Conservation (phyloP, 1,140 invertebrate species). For the Ceratitis capitata region DNA sequence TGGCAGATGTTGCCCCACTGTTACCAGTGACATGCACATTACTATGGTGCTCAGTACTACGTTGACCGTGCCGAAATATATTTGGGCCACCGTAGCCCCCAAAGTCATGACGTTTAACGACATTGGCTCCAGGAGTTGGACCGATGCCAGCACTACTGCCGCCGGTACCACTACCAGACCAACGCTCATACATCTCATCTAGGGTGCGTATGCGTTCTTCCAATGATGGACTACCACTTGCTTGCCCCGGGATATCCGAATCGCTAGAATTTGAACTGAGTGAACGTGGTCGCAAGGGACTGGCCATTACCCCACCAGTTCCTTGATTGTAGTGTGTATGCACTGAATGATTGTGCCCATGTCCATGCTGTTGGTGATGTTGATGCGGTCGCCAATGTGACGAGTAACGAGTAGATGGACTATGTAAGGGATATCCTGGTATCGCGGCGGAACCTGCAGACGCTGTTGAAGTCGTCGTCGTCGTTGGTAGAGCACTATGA, state of each 20-base stretch:
- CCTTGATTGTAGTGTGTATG: conserved; percentile 45
- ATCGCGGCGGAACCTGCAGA: conserved; percentile 42
- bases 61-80: conserved; percentile 1
- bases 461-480: conserved; percentile 41
- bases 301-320: conserved; percentile 52
- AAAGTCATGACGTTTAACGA: conserved; percentile 42
- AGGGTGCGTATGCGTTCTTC: conserved; percentile 88
- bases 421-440: conserved; percentile 49
- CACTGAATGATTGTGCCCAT: conserved; percentile 58
- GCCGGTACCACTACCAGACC: conserved; percentile 75
- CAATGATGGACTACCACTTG: conserved; percentile 72
- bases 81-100: conserved; percentile 27
- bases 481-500: conserved; percentile 51
- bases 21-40: no score
- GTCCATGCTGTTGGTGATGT: conserved; percentile 58
- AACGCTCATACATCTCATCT: conserved; percentile 92
- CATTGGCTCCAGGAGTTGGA: background rate
- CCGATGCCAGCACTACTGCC: background rate
- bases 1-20: conserved; percentile 62
- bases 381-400: conserved; percentile 59
- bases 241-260: conserved; percentile 67
- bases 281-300: conserved; percentile 71
- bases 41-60: background rate
- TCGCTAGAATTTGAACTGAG: conserved; percentile 72
- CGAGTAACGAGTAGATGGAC: conserved; percentile 54